phyloP scores from a whole-genome alignment of 1,140 invertebrate species.

The Trichonephila inaurata region DNA sequence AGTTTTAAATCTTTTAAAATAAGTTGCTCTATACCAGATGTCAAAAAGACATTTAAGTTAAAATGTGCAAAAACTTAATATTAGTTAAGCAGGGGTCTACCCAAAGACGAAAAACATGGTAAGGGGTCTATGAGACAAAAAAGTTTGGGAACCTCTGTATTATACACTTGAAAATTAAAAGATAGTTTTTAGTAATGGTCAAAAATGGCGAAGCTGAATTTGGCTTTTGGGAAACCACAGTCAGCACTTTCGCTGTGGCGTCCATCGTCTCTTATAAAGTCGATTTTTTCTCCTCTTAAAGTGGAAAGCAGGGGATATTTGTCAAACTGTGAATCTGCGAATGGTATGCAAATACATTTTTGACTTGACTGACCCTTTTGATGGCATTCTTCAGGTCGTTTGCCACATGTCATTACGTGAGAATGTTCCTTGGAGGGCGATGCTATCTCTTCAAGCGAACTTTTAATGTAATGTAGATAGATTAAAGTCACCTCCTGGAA shows the following conservation, averaged over 20 bases:
- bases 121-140: no score
- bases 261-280: slow-evolving; percentile 72
- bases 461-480: not conserved
- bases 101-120: no score
- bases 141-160: no score
- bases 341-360: slow-evolving; percentile 76
- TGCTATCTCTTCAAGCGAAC: not conserved
- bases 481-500: not conserved
- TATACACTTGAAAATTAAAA: not conserved
- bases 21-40: no score
- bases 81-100: no score
- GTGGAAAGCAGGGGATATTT: slow-evolving; percentile 62
- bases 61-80: no score
- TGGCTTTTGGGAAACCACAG: not conserved
- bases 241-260: slow-evolving; percentile 32
- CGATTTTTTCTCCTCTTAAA: slow-evolving; percentile 19
- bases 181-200: not conserved
- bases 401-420: slow-evolving; percentile 53
- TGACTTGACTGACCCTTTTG: slow-evolving; percentile 68
- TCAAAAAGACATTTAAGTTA: no score
- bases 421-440: not conserved
- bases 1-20: no score
- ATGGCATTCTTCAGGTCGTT: slow-evolving; percentile 63
- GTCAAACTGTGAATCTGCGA: slow-evolving; percentile 63
- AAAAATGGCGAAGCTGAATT: not conserved